Evolutionary conservation across 2,797 vertebrate genomes (phyloP), one percentile per base, ranked within the genome.

Genomic region (Coluber constrictor): DNA sequence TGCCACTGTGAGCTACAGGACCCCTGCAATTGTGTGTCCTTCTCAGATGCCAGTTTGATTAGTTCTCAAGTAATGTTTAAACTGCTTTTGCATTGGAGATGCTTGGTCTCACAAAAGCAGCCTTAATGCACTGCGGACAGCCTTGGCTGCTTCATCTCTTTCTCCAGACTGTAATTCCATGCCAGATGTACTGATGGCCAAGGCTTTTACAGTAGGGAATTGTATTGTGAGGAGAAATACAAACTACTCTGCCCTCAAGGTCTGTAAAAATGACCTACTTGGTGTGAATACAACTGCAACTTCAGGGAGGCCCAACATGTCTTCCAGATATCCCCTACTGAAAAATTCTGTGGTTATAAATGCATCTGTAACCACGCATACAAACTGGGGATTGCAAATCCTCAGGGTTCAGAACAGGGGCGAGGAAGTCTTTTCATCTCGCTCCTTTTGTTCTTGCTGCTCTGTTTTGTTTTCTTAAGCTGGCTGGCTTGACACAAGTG

Each of bases 251-350:
- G 94, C 94, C 92, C 92, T 90, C 90, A 93, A 92, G 90, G 59
- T 60, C 86, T 90, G 23, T 18, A 79, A 29, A 86, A 51, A 37
- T 91, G 91, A 83, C 92, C 90, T 1, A 0, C 93, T 95, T 92
- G 86, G 91, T 88, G 90, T 0, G 90, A 89, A 91, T n/a, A 51
- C 60, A 5, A 3, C 90, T 27, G 90, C 29, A 89, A 89, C 55
- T 61, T 94, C 88, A 93, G 90, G 94, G 86, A 87, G 91, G 92
- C 94, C 74, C 91, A 90, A 94, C 95, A 91, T 43, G 55, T 92
- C 91, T 93, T 88, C 93, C 93, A 93, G 89, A 95, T 96, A 93
- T 93, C 95, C 89, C 93, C 89, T 74, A 90, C 25, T 63, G 59
- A 95, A 92, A 95, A 92, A 87, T 95, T 89, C 90, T 37, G 87